phyloP scores from a whole-genome alignment of 2,113 vertebrate species.

The Pedionomus torquatus region DNA sequence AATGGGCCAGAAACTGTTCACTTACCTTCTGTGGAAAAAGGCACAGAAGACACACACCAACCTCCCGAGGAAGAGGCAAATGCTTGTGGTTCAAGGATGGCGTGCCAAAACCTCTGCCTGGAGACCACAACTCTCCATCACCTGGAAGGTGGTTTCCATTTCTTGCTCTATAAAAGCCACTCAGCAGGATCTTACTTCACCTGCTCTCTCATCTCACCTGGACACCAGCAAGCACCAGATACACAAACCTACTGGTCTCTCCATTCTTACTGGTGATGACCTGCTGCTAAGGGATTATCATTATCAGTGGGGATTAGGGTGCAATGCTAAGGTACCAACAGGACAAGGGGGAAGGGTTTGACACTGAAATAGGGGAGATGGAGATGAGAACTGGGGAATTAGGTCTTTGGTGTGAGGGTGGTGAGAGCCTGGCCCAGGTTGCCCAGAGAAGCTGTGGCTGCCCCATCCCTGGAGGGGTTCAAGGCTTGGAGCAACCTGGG shows the following conservation, averaged over 20 bases:
- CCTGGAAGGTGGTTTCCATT: not conserved
- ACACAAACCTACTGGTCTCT: not conserved
- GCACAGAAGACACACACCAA: not conserved
- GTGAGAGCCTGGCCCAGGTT: too few relatives aligned
- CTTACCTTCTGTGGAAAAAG: not conserved
- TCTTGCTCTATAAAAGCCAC: not conserved
- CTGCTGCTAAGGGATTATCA: too few relatives aligned
- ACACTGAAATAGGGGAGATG: too few relatives aligned
- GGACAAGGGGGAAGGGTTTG: too few relatives aligned
- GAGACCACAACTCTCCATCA: not conserved
- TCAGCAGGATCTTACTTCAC: not conserved
- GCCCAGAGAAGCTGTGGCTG: too few relatives aligned
- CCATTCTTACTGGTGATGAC: too few relatives aligned
- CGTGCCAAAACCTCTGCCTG: accelerated
- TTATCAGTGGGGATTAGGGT: accelerated
- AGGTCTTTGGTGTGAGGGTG: too few relatives aligned
- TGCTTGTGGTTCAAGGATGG: not conserved
- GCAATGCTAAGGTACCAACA: accelerated
- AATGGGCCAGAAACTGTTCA: not conserved
- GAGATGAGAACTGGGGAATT: too few relatives aligned
- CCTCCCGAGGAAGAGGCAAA: not conserved
- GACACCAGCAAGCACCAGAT: not conserved
- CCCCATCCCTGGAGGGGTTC: too few relatives aligned
- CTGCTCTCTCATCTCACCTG: not conserved
- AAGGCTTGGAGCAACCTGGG: too few relatives aligned